phyloP scores from a whole-genome alignment of 2,888 invertebrate genomes.

The Periphyllus acericola region DNA sequence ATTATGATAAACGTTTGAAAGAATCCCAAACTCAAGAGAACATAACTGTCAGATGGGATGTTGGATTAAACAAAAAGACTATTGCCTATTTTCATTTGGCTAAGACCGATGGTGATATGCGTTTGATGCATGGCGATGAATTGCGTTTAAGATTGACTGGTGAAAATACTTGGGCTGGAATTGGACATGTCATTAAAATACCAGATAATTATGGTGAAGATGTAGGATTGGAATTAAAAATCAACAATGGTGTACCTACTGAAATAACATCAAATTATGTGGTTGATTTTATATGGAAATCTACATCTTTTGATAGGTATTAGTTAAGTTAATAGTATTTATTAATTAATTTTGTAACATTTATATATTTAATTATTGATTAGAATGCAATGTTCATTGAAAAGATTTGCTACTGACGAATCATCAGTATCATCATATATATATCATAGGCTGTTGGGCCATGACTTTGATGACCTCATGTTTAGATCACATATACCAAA shows the following conservation, averaged over 20 bases:
- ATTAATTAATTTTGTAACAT: conserved; percentile 38
- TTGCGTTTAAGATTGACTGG: conserved; percentile 91
- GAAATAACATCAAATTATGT: conserved; percentile 96
- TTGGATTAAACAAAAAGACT: conserved; percentile 96
- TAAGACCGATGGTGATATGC: conserved; percentile 98
- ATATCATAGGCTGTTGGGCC: conserved; percentile 94
- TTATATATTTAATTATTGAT: conserved; percentile 64
- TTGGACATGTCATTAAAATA: conserved; percentile 96
- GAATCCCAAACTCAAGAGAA: conserved; percentile 99
- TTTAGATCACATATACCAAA: conserved; percentile 93
- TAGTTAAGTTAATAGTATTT: background rate
- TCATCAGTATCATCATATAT: conserved; percentile 97
- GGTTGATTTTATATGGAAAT: conserved; percentile 99
- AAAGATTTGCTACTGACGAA: conserved; percentile 96
- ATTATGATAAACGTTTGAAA: conserved; percentile 96
- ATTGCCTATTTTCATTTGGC: conserved; percentile 97
- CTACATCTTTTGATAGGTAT: conserved; percentile 94
- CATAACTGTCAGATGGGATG: conserved; percentile 98
- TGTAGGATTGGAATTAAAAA: conserved; percentile 95
- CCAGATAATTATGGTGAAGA: conserved; percentile 98
- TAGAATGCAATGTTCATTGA: conserved; percentile 93
- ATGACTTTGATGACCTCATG: conserved; percentile 91
- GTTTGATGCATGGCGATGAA: conserved; percentile 99
- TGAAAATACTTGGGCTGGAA: conserved; percentile 96
- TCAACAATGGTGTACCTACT: conserved; percentile 88